Percentiles rank a stretch among this genome's conserved stretches.
phyloP scores from a whole-genome alignment of 2,888 invertebrate species.

The Coronaproctus castanopsis region DNA sequence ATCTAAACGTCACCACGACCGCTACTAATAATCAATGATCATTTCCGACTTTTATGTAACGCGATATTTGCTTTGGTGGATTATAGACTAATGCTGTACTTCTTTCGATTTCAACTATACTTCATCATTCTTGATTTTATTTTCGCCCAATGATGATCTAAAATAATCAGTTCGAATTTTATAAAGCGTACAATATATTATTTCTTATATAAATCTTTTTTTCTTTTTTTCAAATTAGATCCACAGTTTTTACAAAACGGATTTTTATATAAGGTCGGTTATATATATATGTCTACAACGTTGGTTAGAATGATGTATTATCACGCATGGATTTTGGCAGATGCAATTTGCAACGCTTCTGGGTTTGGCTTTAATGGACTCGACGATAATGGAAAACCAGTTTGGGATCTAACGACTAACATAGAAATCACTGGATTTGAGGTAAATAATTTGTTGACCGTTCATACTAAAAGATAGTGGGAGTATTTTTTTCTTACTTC shows the following conservation, averaged over 20 bases:
- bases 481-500: not conserved
- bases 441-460: constrained; percentile 34
- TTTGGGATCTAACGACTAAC: constrained; percentile 86
- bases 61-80: too few relatives aligned
- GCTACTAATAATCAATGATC: too few relatives aligned
- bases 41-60: too few relatives aligned
- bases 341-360: constrained; percentile 84
- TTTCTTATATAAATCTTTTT: constrained; percentile 12
- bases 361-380: constrained; percentile 78
- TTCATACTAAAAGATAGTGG: not conserved
- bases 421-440: constrained; percentile 75
- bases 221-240: constrained; percentile 23
- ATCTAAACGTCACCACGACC: too few relatives aligned
- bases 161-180: too few relatives aligned
- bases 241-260: not conserved
- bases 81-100: not conserved
- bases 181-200: not conserved
- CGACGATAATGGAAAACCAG: constrained; percentile 46
- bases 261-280: constrained; percentile 2
- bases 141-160: not conserved
- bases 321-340: constrained; percentile 89
- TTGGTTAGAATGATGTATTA: constrained; percentile 81
- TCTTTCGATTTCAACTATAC: too few relatives aligned
- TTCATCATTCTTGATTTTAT: too few relatives aligned
- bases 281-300: constrained; percentile 48